Base-by-base conservation (phyloP, 2,113 vertebrate genomes). In the Bothrops jararaca region DNA sequence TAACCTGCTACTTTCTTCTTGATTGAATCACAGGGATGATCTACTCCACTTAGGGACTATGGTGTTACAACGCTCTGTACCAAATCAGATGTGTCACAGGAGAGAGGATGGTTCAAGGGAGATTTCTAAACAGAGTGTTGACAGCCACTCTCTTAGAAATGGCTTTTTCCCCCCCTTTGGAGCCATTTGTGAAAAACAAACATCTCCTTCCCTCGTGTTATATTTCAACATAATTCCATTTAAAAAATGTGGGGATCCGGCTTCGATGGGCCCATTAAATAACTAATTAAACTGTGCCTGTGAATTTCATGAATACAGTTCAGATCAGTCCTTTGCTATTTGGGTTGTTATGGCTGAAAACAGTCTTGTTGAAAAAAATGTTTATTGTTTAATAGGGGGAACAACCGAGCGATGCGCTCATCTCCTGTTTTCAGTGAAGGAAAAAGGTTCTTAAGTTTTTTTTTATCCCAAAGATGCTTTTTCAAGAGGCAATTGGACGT, bases 271-370 rank as follows among this genome's bases (percentile, higher is more conserved):
- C n/a, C 80, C 50, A 39, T 9, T 8, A 74, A 91, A 74, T 53
- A 91, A 56, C 69, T 42, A 42, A 34, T 26, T 80, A 85, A 24
- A 34, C 80, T 8, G 42, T 23, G 0, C 56, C 56, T 88, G 22
- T 95, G 93, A 86, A 85, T 54, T 89, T 91, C 57, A 93, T 94
- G 88, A 85, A 50, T 93, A 58, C 96, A 91, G 54, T 91, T 94
- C 80, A 34, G 39, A 91, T 57, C 39, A 93, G 54, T 39, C 96
- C 93, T 90, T 48, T 94, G 93, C 5, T 13, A 9, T 95, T 90
- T n/a, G 13, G 95, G 89, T n/a, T 53, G 7, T 22, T 18, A 6
- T 2, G 20, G 29, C 15, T 56, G 18, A 92, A 50, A 56, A 93
- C 69, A 39, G 12, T 56, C 52, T 85, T 53, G 15, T 34, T 34